phyloP scores from a whole-genome alignment of 2,888 invertebrate species.

The Cephus pulcher region DNA sequence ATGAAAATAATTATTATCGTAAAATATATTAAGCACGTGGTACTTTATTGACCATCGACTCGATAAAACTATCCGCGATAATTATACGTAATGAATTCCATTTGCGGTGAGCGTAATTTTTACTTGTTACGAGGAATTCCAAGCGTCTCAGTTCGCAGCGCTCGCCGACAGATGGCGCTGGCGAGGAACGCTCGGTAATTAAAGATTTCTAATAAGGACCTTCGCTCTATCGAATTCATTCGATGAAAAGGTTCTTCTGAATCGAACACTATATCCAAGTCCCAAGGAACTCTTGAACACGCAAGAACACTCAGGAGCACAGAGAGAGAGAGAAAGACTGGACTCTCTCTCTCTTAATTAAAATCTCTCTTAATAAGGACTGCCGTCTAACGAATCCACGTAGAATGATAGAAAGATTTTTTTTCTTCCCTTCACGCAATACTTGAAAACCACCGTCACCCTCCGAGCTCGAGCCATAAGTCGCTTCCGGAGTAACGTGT shows the following conservation, averaged over 20 bases:
- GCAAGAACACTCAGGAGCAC: too few relatives aligned
- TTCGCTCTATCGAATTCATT: not conserved
- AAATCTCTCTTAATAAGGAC: not conserved
- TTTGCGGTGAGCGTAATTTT: not conserved
- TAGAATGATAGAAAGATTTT: not conserved
- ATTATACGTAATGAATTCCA: not conserved
- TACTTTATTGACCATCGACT: not conserved
- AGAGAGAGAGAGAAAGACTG: too few relatives aligned
- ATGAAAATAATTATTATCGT: not conserved
- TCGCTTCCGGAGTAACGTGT: not conserved
- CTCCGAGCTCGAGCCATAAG: not conserved
- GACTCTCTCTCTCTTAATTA: not conserved
- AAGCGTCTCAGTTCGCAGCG: not conserved
- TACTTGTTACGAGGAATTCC: not conserved
- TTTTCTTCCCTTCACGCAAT: not conserved
- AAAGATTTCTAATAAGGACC: conserved; percentile 9
- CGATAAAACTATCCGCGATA: not conserved
- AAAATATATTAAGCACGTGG: not conserved
- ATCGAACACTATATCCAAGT: not conserved
- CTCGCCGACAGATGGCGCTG: conserved; percentile 14
- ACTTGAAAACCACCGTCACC: not conserved
- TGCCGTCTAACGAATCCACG: not conserved
- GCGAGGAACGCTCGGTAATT: conserved; percentile 32
- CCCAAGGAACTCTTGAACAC: not conserved
- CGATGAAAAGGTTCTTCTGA: not conserved